Percentiles rank a stretch among this genome's conserved stretches.
Evolutionary conservation across 1,140 invertebrate species (phyloP).

Genomic region (Subanguina moxae): DNA sequence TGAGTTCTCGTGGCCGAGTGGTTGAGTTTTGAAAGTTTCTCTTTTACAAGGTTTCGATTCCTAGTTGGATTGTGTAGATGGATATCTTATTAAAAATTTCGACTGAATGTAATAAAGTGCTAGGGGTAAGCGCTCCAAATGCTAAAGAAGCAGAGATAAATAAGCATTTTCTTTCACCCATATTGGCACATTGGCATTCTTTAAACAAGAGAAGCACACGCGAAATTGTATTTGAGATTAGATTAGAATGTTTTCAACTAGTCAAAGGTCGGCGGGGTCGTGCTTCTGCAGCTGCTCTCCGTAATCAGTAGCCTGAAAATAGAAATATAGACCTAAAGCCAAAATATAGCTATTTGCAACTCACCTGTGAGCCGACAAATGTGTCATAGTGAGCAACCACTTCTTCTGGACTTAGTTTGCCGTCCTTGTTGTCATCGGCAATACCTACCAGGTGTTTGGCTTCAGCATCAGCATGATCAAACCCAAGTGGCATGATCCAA

Average conservation of each 20-base stretch:
- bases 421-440: slow-evolving; percentile 83
- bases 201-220: background rate
- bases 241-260: background rate
- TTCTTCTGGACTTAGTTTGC: slow-evolving; percentile 82
- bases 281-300: slow-evolving; percentile 88
- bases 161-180: slow-evolving; percentile 1
- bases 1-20: too few species aligned
- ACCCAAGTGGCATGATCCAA: slow-evolving; percentile 93
- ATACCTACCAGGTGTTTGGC: slow-evolving; percentile 89
- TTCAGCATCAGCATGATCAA: slow-evolving; percentile 92
- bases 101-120: too few species aligned
- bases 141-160: background rate
- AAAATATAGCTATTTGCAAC: background rate
- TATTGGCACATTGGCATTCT: background rate
- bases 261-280: slow-evolving; percentile 66
- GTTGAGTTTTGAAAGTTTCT: too few species aligned
- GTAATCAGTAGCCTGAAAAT: slow-evolving; percentile 83
- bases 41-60: too few species aligned
- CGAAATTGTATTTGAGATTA: background rate
- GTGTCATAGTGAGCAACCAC: slow-evolving; percentile 91
- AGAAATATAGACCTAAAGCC: slow-evolving; percentile 66
- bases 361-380: slow-evolving; percentile 69
- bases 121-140: too few species aligned
- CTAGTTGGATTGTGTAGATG: too few species aligned
- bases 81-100: too few species aligned